Conservation (phyloP, 2,113 vertebrate genomes). For the Haemorhous mexicanus region DNA sequence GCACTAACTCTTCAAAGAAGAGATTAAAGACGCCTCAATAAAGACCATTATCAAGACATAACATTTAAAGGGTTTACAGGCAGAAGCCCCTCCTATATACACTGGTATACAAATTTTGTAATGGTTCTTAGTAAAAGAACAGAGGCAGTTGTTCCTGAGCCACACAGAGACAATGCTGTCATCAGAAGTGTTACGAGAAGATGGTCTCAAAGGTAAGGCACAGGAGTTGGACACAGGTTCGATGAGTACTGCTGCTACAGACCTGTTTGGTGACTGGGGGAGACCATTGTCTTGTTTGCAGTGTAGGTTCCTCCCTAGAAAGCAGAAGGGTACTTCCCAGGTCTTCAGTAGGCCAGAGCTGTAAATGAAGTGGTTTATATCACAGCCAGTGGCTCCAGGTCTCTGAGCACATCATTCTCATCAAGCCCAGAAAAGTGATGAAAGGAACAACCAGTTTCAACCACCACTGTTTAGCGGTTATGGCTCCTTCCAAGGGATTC, state of each 20-base stretch:
- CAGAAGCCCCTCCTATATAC: background rate
- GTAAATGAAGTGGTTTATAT: background rate
- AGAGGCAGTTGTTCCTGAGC: background rate
- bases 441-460: background rate
- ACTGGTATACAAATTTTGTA: background rate
- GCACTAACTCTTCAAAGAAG: background rate
- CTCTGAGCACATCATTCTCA: background rate
- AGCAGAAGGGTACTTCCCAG: background rate
- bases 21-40: background rate
- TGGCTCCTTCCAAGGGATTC: background rate
- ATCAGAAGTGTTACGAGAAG: background rate
- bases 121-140: background rate
- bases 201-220: slow-evolving; percentile 24
- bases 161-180: background rate
- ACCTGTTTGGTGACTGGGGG: background rate
- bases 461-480: background rate
- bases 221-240: background rate
- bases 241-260: background rate
- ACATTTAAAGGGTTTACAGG: background rate
- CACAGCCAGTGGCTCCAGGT: background rate
- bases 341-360: background rate
- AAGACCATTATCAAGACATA: background rate
- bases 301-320: background rate
- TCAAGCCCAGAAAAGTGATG: background rate
- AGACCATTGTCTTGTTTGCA: background rate